Conservation (phyloP, 2,797 vertebrate species). For the Avahi laniger region DNA sequence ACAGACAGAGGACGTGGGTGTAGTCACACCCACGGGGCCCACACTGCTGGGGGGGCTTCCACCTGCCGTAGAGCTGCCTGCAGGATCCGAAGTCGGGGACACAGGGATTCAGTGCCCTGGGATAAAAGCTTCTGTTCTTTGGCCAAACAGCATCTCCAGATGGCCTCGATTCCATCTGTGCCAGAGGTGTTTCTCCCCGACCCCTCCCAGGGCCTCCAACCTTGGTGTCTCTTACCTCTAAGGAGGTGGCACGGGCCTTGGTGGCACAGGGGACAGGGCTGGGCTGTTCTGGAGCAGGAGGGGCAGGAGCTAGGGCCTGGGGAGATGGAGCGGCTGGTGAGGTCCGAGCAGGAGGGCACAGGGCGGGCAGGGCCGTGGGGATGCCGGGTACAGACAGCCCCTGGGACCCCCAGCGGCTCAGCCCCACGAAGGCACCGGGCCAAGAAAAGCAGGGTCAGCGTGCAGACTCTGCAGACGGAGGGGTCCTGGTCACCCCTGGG, state of each 20-base stretch:
- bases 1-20: background rate
- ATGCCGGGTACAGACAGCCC: background rate
- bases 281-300: too few species aligned
- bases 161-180: background rate
- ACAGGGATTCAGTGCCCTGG: background rate
- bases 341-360: background rate
- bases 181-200: background rate
- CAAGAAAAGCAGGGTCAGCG: background rate
- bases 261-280: background rate
- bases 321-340: too few species aligned
- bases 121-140: background rate
- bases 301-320: background rate
- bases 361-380: background rate
- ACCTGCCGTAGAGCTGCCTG: background rate
- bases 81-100: too few species aligned
- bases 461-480: background rate
- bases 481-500: background rate
- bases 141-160: background rate
- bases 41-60: background rate
- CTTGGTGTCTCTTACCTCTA: background rate
- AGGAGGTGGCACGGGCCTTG: background rate
- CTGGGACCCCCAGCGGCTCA: background rate
- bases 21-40: fast-evolving
- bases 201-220: background rate
- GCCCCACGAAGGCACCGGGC: background rate